A percentile compares a stretch with the other conserved stretches of the same genome.
Conservation (phyloP, 2,888 invertebrate species). For the Harpagoxenus sublaevis region DNA sequence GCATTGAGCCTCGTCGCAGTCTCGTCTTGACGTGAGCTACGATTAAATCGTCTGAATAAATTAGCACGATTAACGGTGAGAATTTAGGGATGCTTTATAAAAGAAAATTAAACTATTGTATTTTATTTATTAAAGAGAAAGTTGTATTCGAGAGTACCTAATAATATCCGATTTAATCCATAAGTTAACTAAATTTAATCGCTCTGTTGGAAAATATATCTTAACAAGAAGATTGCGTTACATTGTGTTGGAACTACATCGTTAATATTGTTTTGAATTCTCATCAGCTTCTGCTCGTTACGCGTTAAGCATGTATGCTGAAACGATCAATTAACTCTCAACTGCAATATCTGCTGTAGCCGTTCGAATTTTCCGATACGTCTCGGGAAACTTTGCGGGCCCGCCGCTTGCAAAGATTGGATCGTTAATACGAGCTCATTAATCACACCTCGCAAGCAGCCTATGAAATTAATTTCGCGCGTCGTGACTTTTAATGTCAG, state of each 20-base stretch:
- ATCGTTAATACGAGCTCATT: conserved; percentile 49
- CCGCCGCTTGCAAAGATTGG: conserved; percentile 51
- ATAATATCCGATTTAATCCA: not conserved
- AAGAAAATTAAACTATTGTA: not conserved
- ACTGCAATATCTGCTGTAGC: conserved; percentile 57
- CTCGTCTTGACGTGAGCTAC: not conserved
- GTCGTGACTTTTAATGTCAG: conserved; percentile 47
- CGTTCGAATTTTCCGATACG: conserved; percentile 61
- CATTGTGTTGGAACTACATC: not conserved
- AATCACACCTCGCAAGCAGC: conserved; percentile 24
- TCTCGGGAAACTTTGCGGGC: conserved; percentile 40
- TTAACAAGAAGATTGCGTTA: not conserved
- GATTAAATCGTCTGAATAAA: conserved; percentile 50
- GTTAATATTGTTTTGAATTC: conserved; percentile 27
- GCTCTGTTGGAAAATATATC: not conserved
- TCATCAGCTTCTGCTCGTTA: conserved; percentile 11
- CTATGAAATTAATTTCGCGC: conserved; percentile 40
- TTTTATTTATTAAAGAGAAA: not conserved
- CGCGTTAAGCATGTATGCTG: conserved; percentile 41
- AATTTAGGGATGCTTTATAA: conserved; percentile 19
- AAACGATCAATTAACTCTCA: conserved; percentile 69
- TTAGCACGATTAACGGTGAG: conserved; percentile 31
- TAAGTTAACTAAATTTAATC: not conserved
- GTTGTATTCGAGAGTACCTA: not conserved
- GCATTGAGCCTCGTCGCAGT: conserved; percentile 33